These are phyloP conservation scores for Venustaconcha ellipsiformis DNA, from an alignment of 1,140 invertebrate genomes.

Conservation along the genomic window DNA sequence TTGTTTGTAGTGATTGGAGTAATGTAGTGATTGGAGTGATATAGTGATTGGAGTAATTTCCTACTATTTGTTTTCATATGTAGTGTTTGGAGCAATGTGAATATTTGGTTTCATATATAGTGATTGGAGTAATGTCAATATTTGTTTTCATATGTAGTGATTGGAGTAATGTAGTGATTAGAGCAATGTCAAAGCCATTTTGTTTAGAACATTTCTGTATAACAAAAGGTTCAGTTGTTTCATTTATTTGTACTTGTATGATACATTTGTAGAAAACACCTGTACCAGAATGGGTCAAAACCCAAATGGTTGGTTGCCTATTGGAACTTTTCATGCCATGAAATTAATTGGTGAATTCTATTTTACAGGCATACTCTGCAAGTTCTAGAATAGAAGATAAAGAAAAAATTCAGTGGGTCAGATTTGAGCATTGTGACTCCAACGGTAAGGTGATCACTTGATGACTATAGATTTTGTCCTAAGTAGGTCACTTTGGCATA, in stretches of 20 bases:
- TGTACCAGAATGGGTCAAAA: neutral
- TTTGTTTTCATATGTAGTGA: too few species aligned
- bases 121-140: too few species aligned
- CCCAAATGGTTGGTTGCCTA: neutral
- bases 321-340: neutral
- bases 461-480: neutral
- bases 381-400: constrained; percentile 76
- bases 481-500: neutral
- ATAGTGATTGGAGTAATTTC: too few species aligned
- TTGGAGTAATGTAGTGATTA: neutral
- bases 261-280: neutral
- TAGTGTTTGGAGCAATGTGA: too few species aligned
- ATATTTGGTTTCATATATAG: too few species aligned
- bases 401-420: constrained; percentile 82
- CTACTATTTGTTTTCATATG: too few species aligned
- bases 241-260: neutral
- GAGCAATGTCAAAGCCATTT: neutral
- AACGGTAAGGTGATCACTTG: constrained; percentile 70
- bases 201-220: neutral
- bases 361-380: constrained; percentile 73
- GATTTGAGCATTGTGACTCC: constrained; percentile 85
- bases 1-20: too few species aligned
- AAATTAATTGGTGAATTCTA: constrained; percentile 21
- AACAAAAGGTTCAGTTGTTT: neutral
- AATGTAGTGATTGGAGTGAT: too few species aligned